Percentiles rank a stretch among this genome's conserved stretches.
Conservation (phyloP, 2,797 vertebrate genomes). For the Enteromius anoplus region DNA sequence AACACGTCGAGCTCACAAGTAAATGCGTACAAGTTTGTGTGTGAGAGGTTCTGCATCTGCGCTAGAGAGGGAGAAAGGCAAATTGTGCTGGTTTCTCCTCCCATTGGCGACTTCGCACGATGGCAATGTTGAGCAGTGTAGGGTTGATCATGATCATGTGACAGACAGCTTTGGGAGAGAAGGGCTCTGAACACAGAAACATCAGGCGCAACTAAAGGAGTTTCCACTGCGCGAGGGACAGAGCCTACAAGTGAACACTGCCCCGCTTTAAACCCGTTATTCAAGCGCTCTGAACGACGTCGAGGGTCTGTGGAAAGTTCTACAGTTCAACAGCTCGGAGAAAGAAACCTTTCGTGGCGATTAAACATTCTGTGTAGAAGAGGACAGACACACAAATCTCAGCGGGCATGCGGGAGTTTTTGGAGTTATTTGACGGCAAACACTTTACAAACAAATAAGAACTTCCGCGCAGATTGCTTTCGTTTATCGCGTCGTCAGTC, state of each 20-base stretch:
- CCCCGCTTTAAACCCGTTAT: constrained; percentile 24
- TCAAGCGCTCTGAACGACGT: background rate
- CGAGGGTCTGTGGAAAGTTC: constrained; percentile 1
- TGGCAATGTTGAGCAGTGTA: constrained; percentile 62
- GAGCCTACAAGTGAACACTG: background rate
- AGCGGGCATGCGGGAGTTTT: constrained; percentile 60
- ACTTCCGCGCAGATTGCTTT: constrained; percentile 21
- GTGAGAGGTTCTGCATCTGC: background rate
- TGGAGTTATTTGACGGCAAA: constrained; percentile 46
- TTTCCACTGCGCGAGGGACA: constrained; percentile 33
- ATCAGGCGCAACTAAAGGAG: constrained; percentile 40
- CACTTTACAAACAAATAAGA: constrained; percentile 11
- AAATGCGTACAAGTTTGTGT: constrained; percentile 14
- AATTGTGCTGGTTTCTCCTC: constrained; percentile 49
- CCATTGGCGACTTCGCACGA: constrained; percentile 49
- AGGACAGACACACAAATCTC: constrained; percentile 41
- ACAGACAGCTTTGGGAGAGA: constrained; percentile 69
- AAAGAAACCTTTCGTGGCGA: constrained; percentile 7
- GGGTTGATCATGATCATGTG: constrained; percentile 80
- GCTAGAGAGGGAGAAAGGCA: constrained; percentile 33
- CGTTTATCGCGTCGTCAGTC: background rate
- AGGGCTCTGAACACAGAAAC: constrained; percentile 58
- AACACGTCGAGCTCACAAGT: background rate
- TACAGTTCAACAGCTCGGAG: constrained; percentile 33
- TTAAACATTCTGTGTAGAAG: constrained; percentile 26